A percentile compares a stretch with the other conserved stretches of the same genome.
Conservation (phyloP, 2,888 invertebrate species). For the Linnaemya vulpina region DNA sequence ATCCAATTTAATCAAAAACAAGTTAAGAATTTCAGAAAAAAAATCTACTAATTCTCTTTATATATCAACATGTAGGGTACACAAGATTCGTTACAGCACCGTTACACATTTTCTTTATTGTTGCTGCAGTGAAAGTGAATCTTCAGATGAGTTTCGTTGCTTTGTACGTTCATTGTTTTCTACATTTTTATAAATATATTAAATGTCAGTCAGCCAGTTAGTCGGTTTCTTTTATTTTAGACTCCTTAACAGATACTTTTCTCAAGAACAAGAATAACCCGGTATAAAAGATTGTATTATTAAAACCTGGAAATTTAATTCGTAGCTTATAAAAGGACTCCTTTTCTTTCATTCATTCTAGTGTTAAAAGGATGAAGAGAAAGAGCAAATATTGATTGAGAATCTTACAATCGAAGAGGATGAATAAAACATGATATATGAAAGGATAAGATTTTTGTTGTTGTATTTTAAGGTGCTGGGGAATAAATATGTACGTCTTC, state of each 20-base stretch:
- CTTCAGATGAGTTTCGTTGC: conserved; percentile 28
- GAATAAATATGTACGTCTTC: background rate
- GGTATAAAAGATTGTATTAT: conserved; percentile 11
- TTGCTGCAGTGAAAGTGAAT: conserved; percentile 40
- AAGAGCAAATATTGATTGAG: conserved; percentile 30
- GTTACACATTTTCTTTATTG: background rate
- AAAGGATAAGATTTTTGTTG: background rate
- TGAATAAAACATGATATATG: background rate
- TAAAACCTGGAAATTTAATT: conserved; percentile 54
- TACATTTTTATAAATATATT: conserved; percentile 12
- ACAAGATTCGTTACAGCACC: background rate
- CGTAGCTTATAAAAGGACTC: background rate
- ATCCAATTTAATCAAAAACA: no score
- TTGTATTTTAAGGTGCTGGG: background rate
- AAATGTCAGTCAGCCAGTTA: conserved; percentile 3
- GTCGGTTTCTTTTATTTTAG: background rate
- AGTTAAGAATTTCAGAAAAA: no score
- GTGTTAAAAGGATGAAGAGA: conserved; percentile 7
- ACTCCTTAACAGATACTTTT: conserved; percentile 13
- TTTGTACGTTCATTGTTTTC: conserved; percentile 47
- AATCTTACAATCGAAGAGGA: background rate
- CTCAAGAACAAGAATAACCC: background rate
- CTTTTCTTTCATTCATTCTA: background rate
- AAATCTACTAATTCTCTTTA: no score
- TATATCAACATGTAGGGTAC: background rate